Evolutionary conservation across 2,113 vertebrate species (phyloP).

Genomic region (Esox niger): DNA sequence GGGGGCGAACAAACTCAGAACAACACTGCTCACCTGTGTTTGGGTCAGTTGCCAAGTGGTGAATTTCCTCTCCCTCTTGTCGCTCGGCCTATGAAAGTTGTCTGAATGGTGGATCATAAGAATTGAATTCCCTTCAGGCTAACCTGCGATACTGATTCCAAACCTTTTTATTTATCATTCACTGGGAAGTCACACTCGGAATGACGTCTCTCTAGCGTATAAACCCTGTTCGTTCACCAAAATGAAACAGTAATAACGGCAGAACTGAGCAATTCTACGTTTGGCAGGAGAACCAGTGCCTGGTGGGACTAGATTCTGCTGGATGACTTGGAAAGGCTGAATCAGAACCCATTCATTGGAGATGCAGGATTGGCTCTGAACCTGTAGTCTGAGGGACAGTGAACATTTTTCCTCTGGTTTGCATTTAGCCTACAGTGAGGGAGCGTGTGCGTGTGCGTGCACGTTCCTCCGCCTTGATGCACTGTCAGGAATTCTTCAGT

Average conservation of each 20-base stretch:
- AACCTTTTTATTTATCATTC: too few species aligned
- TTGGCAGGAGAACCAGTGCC: too few species aligned
- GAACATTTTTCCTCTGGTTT: conserved; percentile 38
- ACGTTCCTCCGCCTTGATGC: conserved; percentile 17
- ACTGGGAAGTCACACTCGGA: too few species aligned
- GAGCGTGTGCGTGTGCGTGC: not conserved
- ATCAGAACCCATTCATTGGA: not conserved
- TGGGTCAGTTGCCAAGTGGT: conserved; percentile 32
- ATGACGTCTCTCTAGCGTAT: too few species aligned
- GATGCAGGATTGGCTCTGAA: conserved; percentile 26
- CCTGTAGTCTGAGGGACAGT: conserved; percentile 34
- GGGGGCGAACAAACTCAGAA: conserved; percentile 45
- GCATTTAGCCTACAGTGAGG: conserved; percentile 29
- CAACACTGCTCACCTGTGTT: conserved; percentile 47
- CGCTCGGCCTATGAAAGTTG: conserved; percentile 3
- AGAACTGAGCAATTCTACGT: too few species aligned
- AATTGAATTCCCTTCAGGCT: too few species aligned
- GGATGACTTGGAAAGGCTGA: conserved; percentile 17
- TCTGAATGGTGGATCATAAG: conserved; percentile 5
- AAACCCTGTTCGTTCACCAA: too few species aligned
- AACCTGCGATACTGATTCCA: too few species aligned
- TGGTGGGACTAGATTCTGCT: conserved; percentile 23
- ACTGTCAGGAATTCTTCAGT: conserved; percentile 24
- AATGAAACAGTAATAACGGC: too few species aligned
- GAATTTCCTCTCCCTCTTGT: conserved; percentile 45